Percentiles rank a stretch among this genome's conserved stretches.
Evolutionary conservation across 2,113 vertebrate genomes (phyloP).

Genomic region (Atherinomorus stipes): DNA sequence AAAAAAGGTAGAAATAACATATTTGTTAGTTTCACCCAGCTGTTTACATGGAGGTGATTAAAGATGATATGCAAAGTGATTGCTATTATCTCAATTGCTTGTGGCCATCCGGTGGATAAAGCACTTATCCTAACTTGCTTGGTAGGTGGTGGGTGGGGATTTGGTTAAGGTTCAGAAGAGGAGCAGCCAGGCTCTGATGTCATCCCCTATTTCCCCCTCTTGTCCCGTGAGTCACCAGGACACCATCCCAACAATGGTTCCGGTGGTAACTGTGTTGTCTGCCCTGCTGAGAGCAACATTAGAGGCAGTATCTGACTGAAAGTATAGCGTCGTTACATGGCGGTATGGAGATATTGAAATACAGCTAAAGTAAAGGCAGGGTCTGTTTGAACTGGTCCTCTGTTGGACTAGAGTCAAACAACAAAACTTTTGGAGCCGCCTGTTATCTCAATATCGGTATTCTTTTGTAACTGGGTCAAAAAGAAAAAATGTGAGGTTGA

Average conservation of each 20-base stretch:
- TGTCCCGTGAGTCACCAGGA: conserved; percentile 48
- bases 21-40: too few species aligned
- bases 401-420: conserved; percentile 1
- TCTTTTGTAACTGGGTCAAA: neutral
- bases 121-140: neutral
- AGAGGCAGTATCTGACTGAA: conserved; percentile 40
- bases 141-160: conserved; percentile 3
- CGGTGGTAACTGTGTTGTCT: neutral
- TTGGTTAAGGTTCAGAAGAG: conserved; percentile 19
- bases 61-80: neutral
- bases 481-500: conserved; percentile 9
- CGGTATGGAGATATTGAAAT: conserved; percentile 32
- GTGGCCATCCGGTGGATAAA: neutral
- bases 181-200: conserved; percentile 49
- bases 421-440: conserved; percentile 2
- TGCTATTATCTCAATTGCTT: neutral
- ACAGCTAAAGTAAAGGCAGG: conserved; percentile 19
- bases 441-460: conserved; percentile 7
- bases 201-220: conserved; percentile 39
- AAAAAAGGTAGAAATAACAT: neutral
- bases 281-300: conserved; percentile 22
- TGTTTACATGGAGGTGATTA: neutral
- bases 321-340: conserved; percentile 33
- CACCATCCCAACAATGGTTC: conserved; percentile 35
- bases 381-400: conserved; percentile 3